A percentile compares a stretch with the other conserved stretches of the same genome.
Evolutionary conservation across 2,888 invertebrate genomes (phyloP).

Genomic region (Rhorus exstirpatorius): DNA sequence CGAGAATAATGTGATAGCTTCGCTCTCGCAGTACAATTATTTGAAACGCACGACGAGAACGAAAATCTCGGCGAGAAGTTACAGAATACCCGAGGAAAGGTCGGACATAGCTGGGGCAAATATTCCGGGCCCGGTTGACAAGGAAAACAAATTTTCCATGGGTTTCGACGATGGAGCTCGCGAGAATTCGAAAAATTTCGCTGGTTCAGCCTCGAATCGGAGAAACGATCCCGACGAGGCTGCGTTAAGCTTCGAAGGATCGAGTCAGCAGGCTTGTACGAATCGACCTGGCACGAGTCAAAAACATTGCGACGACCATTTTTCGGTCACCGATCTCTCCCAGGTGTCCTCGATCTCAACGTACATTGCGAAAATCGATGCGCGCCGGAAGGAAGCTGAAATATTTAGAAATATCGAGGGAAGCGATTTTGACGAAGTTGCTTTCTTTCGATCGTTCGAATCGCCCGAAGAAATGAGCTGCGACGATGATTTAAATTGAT

Average conservation of each 20-base stretch:
- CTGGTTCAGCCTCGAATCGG: not conserved
- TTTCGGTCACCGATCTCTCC: conserved; percentile 29
- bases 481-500: conserved; percentile 11
- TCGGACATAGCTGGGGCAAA: not conserved
- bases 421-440: conserved; percentile 73
- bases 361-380: conserved; percentile 45
- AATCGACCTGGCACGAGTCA: conserved; percentile 42
- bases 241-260: not conserved
- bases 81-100: no score
- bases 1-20: not conserved
- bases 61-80: not conserved
- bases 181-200: not conserved
- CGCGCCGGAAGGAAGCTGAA: conserved; percentile 73
- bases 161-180: not conserved
- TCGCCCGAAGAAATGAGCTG: not conserved
- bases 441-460: conserved; percentile 66
- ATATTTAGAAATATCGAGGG: conserved; percentile 77
- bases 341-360: conserved; percentile 66
- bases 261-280: not conserved
- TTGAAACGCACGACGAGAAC: not conserved
- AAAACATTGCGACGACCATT: not conserved
- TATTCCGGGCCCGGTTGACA: not conserved
- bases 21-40: conserved; percentile 1
- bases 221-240: not conserved
- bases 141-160: not conserved